phyloP scores from a whole-genome alignment of 2,888 invertebrate species.

The Glyphotaelius pellucidus region DNA sequence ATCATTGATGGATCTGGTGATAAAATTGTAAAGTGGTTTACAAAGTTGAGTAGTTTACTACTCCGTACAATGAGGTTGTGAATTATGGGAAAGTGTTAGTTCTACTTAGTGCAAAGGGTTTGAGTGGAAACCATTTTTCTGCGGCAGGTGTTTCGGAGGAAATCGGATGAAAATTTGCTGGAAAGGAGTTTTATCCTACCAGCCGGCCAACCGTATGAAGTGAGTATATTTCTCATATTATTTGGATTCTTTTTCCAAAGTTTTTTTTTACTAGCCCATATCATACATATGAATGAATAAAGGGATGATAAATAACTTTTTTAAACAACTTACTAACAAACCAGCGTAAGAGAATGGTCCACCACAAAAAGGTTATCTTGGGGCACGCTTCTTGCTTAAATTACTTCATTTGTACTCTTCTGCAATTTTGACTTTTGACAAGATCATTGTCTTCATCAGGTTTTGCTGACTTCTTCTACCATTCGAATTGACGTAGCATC shows the following conservation, averaged over 20 bases:
- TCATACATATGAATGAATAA: neutral
- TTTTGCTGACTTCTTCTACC: too few species aligned
- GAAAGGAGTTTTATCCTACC: neutral
- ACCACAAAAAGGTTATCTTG: too few species aligned
- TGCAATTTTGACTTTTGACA: too few species aligned
- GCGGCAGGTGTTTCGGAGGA: neutral
- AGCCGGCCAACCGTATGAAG: slow-evolving; percentile 15
- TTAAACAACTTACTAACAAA: neutral
- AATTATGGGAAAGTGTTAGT: slow-evolving; percentile 4
- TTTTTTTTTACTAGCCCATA: neutral
- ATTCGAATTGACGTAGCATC: too few species aligned
- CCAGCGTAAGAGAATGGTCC: too few species aligned
- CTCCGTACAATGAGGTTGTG: neutral
- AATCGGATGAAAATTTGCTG: slow-evolving; percentile 20
- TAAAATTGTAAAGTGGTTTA: neutral
- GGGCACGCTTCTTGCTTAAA: too few species aligned
- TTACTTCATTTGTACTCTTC: neutral
- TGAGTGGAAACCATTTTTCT: neutral
- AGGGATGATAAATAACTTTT: neutral
- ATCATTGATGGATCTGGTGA: neutral
- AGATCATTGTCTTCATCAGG: too few species aligned
- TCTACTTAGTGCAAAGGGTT: neutral
- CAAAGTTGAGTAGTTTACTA: neutral
- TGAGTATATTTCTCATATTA: neutral
- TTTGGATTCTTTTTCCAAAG: neutral